Conservation (phyloP, 1,140 invertebrate genomes). For the Dufourea novaeangliae region DNA sequence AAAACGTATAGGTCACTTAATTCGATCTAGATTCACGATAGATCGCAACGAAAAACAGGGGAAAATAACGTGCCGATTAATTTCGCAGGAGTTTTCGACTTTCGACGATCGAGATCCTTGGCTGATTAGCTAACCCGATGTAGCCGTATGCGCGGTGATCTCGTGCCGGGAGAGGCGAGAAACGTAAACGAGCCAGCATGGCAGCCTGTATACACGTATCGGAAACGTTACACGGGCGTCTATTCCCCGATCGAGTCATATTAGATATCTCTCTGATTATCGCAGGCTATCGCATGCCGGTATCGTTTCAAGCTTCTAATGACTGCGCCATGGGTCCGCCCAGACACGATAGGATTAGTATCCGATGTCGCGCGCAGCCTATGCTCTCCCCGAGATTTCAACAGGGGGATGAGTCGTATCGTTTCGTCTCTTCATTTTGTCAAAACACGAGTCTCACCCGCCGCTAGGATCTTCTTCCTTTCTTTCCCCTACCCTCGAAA, state of each 20-base stretch:
- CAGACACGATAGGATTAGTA: constrained; percentile 61
- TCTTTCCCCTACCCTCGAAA: no score
- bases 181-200: not conserved
- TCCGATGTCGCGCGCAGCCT: constrained; percentile 40
- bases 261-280: constrained; percentile 56
- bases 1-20: no score
- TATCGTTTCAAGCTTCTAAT: constrained; percentile 61
- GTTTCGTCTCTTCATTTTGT: constrained; percentile 1
- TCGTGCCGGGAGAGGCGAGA: not conserved
- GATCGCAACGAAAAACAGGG: not conserved
- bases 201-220: constrained; percentile 20
- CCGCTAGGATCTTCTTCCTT: not conserved
- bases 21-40: not conserved
- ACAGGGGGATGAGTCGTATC: not conserved
- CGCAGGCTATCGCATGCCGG: constrained; percentile 43
- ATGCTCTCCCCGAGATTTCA: not conserved
- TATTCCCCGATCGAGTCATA: constrained; percentile 38
- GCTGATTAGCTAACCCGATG: not conserved
- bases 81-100: not conserved
- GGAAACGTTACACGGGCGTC: constrained; percentile 47
- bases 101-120: not conserved
- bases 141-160: not conserved
- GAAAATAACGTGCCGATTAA: not conserved
- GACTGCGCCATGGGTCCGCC: constrained; percentile 52
- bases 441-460: not conserved